Conservation (phyloP, 2,113 vertebrate species). For the Stomatorhinus ivindoensis region DNA sequence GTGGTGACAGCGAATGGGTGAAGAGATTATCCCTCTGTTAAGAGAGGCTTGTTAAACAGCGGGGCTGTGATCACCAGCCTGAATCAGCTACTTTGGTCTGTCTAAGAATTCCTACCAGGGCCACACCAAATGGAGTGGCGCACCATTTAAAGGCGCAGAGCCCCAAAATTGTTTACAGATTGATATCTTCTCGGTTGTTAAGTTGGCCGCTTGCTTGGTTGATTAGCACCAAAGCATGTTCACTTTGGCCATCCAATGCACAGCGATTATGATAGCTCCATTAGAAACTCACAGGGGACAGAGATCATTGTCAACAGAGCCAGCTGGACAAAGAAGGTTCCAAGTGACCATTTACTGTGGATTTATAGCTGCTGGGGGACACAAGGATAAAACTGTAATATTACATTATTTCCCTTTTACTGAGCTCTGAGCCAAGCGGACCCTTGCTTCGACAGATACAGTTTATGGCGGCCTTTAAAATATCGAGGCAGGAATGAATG, state of each 20-base stretch:
- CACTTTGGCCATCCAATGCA: neutral
- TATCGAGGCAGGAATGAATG: neutral
- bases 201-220: neutral
- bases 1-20: neutral
- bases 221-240: neutral
- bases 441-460: neutral
- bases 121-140: neutral
- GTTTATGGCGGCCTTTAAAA: neutral
- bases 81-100: neutral
- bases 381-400: neutral
- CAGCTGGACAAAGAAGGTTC: neutral
- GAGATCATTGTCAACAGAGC: neutral
- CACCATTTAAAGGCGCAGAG: constrained; percentile 1
- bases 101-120: neutral
- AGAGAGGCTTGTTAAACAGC: constrained; percentile 12
- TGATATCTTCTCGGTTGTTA: neutral
- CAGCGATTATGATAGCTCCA: neutral
- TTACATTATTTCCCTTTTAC: neutral
- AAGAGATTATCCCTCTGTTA: constrained; percentile 18
- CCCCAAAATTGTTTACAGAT: neutral
- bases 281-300: neutral
- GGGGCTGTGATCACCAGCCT: constrained; percentile 1
- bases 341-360: neutral
- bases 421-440: neutral
- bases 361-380: neutral